phyloP scores from a whole-genome alignment of 1,140 invertebrate species.

The Lepidurus arcticus region DNA sequence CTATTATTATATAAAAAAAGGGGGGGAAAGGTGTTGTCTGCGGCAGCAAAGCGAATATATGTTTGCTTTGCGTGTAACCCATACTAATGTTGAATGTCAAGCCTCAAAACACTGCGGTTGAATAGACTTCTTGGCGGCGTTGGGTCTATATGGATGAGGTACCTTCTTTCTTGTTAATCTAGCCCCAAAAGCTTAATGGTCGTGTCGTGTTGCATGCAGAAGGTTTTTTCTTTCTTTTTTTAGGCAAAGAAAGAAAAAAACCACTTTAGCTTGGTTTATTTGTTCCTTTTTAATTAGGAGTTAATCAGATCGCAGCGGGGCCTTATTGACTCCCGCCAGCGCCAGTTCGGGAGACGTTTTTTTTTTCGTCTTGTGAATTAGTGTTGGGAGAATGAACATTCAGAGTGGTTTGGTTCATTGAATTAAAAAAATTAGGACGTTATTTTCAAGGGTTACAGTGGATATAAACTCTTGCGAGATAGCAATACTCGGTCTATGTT shows the following conservation, averaged over 20 bases:
- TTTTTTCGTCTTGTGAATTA: not conserved
- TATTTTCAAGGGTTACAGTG: not conserved
- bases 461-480: no score
- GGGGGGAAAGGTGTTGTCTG: no score
- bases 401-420: not conserved
- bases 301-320: slow-evolving; percentile 9
- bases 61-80: no score
- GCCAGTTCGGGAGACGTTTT: not conserved
- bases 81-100: slow-evolving; percentile 1
- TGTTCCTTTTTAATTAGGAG: not conserved
- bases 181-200: not conserved
- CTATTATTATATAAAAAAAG: slow-evolving; percentile 19
- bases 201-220: not conserved
- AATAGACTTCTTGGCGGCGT: not conserved
- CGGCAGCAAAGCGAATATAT: no score
- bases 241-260: not conserved
- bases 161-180: no score
- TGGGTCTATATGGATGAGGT: no score
- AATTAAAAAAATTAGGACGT: no score
- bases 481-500: no score
- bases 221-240: not conserved
- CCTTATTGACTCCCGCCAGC: not conserved
- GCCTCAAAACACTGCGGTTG: not conserved
- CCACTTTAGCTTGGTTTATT: not conserved
- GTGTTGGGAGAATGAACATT: not conserved